phyloP scores from a whole-genome alignment of 2,113 vertebrate genomes.

The Abramis brama region DNA sequence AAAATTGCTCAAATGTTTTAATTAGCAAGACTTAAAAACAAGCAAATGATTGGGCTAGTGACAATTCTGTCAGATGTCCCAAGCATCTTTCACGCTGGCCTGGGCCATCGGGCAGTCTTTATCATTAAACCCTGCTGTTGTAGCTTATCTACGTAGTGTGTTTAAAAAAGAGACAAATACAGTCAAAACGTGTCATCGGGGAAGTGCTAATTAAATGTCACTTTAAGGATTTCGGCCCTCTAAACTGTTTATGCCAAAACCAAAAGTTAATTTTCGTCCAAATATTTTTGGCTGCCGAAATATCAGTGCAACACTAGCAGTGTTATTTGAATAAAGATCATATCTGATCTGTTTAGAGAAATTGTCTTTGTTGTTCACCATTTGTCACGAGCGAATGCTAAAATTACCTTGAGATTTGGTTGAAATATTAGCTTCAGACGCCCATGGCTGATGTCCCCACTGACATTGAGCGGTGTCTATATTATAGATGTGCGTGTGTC shows the following conservation, averaged over 20 bases:
- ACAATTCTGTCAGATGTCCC: no score
- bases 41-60: no score
- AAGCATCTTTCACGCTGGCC: no score
- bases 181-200: no score
- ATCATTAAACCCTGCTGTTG: background rate
- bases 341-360: constrained; percentile 5
- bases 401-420: background rate
- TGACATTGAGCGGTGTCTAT: constrained; percentile 34
- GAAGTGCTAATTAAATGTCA: background rate
- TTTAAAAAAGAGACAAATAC: background rate
- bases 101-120: no score
- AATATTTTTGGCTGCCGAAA: background rate
- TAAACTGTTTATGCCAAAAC: background rate
- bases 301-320: background rate
- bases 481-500: constrained; percentile 37
- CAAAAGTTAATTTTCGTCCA: background rate
- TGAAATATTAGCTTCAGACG: constrained; percentile 27
- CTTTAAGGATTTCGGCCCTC: background rate
- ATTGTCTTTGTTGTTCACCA: background rate
- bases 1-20: no score
- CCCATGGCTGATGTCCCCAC: background rate
- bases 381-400: background rate
- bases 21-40: no score
- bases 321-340: background rate
- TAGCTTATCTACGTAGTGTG: background rate